A percentile compares a stretch with the other conserved stretches of the same genome.
phyloP scores from a whole-genome alignment of 2,888 invertebrate species.

The Drosophila ezoana region DNA sequence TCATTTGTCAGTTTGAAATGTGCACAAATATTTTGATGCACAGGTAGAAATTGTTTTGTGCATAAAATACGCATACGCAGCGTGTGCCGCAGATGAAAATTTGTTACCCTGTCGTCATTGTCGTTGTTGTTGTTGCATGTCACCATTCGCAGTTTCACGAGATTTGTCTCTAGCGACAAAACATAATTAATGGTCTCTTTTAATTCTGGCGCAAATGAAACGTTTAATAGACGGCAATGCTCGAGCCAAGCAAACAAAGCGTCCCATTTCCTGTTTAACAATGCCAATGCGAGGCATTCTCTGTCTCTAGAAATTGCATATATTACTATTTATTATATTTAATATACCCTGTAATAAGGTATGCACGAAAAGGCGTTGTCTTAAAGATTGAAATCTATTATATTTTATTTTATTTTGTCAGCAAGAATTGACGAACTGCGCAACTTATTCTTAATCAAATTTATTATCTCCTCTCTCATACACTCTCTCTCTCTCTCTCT shows the following conservation, averaged over 20 bases:
- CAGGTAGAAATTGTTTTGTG: too few species aligned
- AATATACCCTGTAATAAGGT: too few species aligned
- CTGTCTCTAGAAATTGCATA: neutral
- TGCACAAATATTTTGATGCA: neutral
- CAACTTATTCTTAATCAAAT: too few species aligned
- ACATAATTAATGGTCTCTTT: slow-evolving; percentile 50
- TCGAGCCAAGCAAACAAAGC: slow-evolving; percentile 30
- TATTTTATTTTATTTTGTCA: too few species aligned
- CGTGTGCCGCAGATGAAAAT: slow-evolving; percentile 13
- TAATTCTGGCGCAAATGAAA: slow-evolving; percentile 37
- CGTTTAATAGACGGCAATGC: slow-evolving; percentile 40
- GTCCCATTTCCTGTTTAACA: slow-evolving; percentile 40
- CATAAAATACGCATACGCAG: slow-evolving; percentile 33
- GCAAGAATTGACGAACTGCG: too few species aligned
- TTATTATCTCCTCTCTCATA: too few species aligned
- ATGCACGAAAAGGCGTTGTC: too few species aligned
- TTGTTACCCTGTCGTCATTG: neutral
- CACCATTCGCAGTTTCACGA: slow-evolving; percentile 8
- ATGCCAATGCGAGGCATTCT: slow-evolving; percentile 25
- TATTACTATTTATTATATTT: too few species aligned
- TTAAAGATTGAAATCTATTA: too few species aligned
- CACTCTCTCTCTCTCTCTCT: too few species aligned
- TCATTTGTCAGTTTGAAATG: slow-evolving; percentile 7
- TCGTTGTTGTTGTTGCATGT: neutral
- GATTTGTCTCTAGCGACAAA: slow-evolving; percentile 1